Evolutionary conservation across 1,140 invertebrate genomes (phyloP).

Genomic region (Brachionus rubens): DNA sequence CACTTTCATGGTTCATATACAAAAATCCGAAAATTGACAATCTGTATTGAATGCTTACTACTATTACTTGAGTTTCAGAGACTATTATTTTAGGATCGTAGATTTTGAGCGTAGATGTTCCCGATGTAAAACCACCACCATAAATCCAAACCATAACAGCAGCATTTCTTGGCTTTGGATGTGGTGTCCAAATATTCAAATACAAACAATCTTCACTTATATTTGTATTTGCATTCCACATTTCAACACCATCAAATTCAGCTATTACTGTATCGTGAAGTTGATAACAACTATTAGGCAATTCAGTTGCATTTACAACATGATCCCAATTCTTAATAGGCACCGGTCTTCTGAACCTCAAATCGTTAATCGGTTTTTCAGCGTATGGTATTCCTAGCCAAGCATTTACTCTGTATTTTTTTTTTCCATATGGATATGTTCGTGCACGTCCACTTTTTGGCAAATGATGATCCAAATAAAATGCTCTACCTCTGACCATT

Average conservation of each 20-base stretch:
- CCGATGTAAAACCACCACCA: constrained; percentile 83
- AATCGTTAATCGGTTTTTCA: constrained; percentile 49
- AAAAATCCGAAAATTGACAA: constrained; percentile 83
- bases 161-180: constrained; percentile 59
- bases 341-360: constrained; percentile 49
- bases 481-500: constrained; percentile 1
- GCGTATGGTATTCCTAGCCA: constrained; percentile 50
- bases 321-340: constrained; percentile 74
- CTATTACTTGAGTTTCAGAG: constrained; percentile 73
- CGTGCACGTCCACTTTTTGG: neutral
- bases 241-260: constrained; percentile 80
- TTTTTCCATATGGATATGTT: constrained; percentile 13
- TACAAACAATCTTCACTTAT: constrained; percentile 91
- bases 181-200: constrained; percentile 78
- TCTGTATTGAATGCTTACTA: constrained; percentile 91
- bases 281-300: constrained; percentile 85
- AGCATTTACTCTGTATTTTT: constrained; percentile 22
- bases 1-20: constrained; percentile 80
- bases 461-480: constrained; percentile 27
- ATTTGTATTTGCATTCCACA: constrained; percentile 93
- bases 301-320: constrained; percentile 69
- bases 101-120: constrained; percentile 85
- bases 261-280: constrained; percentile 83
- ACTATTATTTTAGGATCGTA: constrained; percentile 84
- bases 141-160: constrained; percentile 76